Percentiles rank a stretch among this genome's conserved stretches.
Conservation (phyloP, 2,797 vertebrate genomes). For the Anisognathus igniventris region DNA sequence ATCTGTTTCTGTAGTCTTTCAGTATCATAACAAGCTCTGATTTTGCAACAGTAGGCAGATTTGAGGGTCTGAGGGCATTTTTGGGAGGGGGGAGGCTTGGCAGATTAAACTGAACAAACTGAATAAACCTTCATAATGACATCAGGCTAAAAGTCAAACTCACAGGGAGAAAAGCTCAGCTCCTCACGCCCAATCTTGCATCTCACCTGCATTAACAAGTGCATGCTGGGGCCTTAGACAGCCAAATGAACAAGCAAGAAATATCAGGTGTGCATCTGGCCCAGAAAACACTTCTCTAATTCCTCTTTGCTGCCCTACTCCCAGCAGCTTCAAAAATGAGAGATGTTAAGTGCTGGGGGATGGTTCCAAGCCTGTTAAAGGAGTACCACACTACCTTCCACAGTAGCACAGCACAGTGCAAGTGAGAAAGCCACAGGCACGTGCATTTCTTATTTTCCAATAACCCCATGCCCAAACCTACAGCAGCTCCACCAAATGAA, state of each 20-base stretch:
- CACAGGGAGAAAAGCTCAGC: background rate
- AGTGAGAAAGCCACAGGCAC: background rate
- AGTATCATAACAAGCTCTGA: background rate
- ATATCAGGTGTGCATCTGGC: background rate
- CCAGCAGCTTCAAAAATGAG: background rate
- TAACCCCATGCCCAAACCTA: background rate
- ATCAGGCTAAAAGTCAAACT: background rate
- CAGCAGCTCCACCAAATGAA: background rate
- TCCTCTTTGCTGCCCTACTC: background rate
- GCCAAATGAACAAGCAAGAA: background rate
- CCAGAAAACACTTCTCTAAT: fast-evolving
- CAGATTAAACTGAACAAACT: background rate
- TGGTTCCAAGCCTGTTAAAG: background rate
- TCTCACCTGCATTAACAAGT: background rate
- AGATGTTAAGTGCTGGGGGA: background rate
- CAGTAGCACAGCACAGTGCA: background rate
- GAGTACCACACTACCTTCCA: background rate
- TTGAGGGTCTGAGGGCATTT: background rate
- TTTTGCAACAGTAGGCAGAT: slow-evolving; percentile 24
- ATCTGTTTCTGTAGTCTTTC: background rate
- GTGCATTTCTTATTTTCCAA: background rate
- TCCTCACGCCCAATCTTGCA: background rate
- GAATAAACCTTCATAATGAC: background rate
- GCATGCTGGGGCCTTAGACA: background rate
- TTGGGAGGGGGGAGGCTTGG: fast-evolving